Evolutionary conservation across 2,797 vertebrate species (phyloP).

Genomic region (Numenius phaeopus): DNA sequence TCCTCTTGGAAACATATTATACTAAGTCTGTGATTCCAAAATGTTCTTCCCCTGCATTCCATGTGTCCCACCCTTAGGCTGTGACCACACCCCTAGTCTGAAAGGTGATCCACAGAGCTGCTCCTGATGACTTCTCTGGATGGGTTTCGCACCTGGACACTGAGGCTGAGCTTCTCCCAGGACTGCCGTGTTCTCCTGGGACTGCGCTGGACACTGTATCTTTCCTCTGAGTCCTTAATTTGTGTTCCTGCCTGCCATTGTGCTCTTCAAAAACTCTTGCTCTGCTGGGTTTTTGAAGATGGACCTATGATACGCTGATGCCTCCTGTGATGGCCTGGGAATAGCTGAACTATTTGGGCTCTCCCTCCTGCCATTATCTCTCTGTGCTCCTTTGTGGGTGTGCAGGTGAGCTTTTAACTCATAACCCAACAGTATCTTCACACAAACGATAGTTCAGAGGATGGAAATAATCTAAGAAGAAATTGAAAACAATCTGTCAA

Average conservation of each 20-base stretch:
- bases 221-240: neutral
- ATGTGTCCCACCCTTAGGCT: neutral
- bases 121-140: neutral
- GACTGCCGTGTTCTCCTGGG: neutral
- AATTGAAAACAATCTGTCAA: neutral
- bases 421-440: neutral
- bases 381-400: neutral
- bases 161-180: neutral
- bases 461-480: neutral
- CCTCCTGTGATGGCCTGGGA: neutral
- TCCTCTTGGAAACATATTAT: neutral
- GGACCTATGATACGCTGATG: too few relatives aligned
- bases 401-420: neutral
- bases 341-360: neutral
- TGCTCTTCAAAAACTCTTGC: neutral
- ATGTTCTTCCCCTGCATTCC: neutral
- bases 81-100: neutral
- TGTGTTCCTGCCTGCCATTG: neutral
- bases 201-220: neutral
- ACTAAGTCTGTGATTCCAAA: neutral
- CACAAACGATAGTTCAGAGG: neutral
- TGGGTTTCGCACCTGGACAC: neutral
- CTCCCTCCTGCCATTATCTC: neutral
- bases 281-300: neutral
- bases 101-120: neutral